A percentile compares a stretch with the other conserved stretches of the same genome.
Conservation (phyloP, 30 jellyfish, hydroid and myxozoan genomes). For the Hydractinia symbiolongicarpus region DNA sequence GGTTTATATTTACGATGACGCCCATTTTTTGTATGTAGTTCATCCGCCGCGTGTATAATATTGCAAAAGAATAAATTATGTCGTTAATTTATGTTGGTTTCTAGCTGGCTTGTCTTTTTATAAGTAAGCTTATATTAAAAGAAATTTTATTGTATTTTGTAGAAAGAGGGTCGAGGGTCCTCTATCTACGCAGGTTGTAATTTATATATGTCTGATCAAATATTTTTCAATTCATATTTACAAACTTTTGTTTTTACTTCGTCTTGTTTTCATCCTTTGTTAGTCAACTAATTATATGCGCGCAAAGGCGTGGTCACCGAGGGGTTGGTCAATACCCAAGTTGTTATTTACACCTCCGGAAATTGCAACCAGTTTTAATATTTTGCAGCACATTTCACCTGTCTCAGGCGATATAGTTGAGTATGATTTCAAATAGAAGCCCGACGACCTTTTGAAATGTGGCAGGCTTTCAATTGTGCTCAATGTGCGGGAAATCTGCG, state of each 20-base stretch:
- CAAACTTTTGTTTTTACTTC: not conserved
- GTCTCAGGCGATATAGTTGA: too few relatives aligned
- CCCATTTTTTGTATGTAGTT: not conserved
- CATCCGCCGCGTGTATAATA: constrained; percentile 11
- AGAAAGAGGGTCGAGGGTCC: not conserved
- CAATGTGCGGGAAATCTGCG: too few relatives aligned
- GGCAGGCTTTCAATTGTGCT: too few relatives aligned
- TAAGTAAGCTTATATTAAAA: constrained; percentile 14
- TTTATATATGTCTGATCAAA: constrained; percentile 10
- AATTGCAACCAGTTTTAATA: too few relatives aligned
- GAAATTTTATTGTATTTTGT: constrained; percentile 5
- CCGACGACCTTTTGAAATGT: too few relatives aligned
- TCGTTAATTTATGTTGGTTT: constrained; percentile 29
- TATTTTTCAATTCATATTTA: not conserved
- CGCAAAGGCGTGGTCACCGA: too few relatives aligned
- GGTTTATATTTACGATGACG: not conserved
- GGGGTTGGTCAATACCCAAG: too few relatives aligned
- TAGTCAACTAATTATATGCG: too few relatives aligned
- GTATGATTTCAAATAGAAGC: too few relatives aligned
- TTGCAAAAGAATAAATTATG: constrained; percentile 36
- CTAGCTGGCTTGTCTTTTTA: not conserved
- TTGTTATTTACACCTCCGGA: too few relatives aligned
- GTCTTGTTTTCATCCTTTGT: not conserved
- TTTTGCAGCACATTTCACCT: too few relatives aligned
- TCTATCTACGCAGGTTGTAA: not conserved